Evolutionary conservation across 1,140 invertebrate genomes (phyloP).

Genomic region (Diploscapter pachys): DNA sequence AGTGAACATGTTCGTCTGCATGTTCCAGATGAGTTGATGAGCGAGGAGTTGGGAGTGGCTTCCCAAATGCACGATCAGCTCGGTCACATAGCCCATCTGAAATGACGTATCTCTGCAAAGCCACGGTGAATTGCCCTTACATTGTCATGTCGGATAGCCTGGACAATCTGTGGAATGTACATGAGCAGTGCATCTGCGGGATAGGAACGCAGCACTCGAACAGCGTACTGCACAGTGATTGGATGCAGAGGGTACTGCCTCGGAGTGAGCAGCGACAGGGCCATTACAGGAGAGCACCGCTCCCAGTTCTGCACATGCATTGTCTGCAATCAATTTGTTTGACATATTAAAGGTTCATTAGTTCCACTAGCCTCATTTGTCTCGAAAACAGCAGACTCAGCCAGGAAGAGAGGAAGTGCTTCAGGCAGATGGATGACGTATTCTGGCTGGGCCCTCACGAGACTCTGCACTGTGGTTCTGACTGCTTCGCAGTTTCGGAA

Average conservation of each 20-base stretch:
- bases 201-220: conserved; percentile 79
- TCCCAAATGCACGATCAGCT: conserved; percentile 89
- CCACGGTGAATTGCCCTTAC: conserved; percentile 63
- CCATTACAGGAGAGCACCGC: conserved; percentile 78
- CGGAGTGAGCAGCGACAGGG: conserved; percentile 84
- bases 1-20: conserved; percentile 95
- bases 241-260: conserved; percentile 92
- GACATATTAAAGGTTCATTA: no score
- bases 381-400: conserved; percentile 57
- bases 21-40: conserved; percentile 99
- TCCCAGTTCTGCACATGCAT: conserved; percentile 91
- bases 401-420: conserved; percentile 72
- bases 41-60: conserved; percentile 87
- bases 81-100: conserved; percentile 94
- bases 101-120: conserved; percentile 24
- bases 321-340: conserved; percentile 59
- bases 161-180: conserved; percentile 96
- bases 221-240: conserved; percentile 92
- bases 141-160: conserved; percentile 89
- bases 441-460: conserved; percentile 85
- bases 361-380: conserved; percentile 75
- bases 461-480: conserved; percentile 71
- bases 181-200: conserved; percentile 86
- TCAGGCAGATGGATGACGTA: conserved; percentile 86
- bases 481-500: conserved; percentile 79